phyloP scores from a whole-genome alignment of 2,797 vertebrate species.

The Xenops minutus region DNA sequence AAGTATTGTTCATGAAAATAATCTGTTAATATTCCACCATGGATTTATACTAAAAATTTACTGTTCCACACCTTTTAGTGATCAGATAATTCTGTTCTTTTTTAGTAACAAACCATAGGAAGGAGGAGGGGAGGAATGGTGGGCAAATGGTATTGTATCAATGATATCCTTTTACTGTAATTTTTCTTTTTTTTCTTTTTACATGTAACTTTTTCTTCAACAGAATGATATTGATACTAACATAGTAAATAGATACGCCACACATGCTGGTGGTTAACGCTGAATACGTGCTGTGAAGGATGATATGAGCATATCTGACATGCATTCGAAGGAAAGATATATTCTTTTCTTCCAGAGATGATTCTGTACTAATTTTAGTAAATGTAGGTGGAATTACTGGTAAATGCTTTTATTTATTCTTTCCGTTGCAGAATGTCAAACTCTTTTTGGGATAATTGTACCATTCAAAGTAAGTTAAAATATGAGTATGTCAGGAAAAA shows the following conservation, averaged over 20 bases:
- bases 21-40: not conserved
- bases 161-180: not conserved
- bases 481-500: not conserved
- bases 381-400: constrained; percentile 49
- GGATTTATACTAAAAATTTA: not conserved
- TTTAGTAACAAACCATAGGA: not conserved
- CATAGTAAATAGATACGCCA: not conserved
- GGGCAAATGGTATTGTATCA: not conserved
- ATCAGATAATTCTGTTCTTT: not conserved
- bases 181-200: not conserved
- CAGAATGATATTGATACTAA: not conserved
- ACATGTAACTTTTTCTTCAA: not conserved
- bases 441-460: not conserved
- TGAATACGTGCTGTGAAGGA: not conserved
- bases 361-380: constrained; percentile 51
- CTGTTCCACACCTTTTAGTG: not conserved
- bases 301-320: not conserved
- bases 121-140: fast-evolving
- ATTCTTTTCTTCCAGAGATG: constrained; percentile 9
- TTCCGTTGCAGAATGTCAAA: not conserved
- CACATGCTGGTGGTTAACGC: not conserved
- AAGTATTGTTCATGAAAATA: not conserved
- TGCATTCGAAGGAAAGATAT: not conserved
- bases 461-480: not conserved
- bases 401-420: constrained; percentile 60